Evolutionary conservation across 1,140 invertebrate species (phyloP).

Genomic region (Brachionus plicatilis): DNA sequence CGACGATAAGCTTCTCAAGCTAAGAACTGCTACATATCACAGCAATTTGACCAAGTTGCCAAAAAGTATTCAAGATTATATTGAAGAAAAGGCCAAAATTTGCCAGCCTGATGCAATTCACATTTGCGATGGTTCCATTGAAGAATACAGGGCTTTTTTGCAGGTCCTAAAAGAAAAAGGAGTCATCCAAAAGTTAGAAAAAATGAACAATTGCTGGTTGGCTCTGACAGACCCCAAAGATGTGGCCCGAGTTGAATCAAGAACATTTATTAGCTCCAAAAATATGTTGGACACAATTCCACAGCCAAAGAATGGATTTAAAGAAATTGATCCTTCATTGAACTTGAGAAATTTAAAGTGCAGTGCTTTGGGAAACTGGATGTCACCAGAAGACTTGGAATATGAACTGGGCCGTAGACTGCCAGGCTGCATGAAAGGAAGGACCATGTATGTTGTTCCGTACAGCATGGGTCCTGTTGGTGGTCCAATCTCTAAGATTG

Average conservation of each 20-base stretch:
- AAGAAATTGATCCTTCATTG: background rate
- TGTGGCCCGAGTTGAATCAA: constrained; percentile 90
- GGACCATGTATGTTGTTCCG: constrained; percentile 98
- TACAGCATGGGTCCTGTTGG: constrained; percentile 97
- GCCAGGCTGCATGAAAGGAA: constrained; percentile 89
- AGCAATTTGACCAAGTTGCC: background rate
- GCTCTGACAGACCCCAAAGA: constrained; percentile 91
- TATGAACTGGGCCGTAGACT: constrained; percentile 77
- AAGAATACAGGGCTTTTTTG: constrained; percentile 67
- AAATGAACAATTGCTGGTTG: constrained; percentile 93
- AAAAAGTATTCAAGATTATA: background rate
- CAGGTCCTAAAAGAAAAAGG: constrained; percentile 59
- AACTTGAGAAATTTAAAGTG: constrained; percentile 43
- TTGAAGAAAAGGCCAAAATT: constrained; percentile 55
- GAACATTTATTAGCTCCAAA: constrained; percentile 86
- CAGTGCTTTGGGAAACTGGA: constrained; percentile 81
- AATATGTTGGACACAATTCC: constrained; percentile 76
- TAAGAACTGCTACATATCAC: background rate
- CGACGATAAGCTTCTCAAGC: background rate
- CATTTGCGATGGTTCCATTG: constrained; percentile 82
- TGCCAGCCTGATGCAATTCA: constrained; percentile 80
- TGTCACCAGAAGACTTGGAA: constrained; percentile 76
- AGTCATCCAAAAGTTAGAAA: constrained; percentile 71
- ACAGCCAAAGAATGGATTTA: constrained; percentile 54
- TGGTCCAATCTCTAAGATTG: constrained; percentile 89